phyloP scores from a whole-genome alignment of 2,888 invertebrate species.

The Bombylius major region DNA sequence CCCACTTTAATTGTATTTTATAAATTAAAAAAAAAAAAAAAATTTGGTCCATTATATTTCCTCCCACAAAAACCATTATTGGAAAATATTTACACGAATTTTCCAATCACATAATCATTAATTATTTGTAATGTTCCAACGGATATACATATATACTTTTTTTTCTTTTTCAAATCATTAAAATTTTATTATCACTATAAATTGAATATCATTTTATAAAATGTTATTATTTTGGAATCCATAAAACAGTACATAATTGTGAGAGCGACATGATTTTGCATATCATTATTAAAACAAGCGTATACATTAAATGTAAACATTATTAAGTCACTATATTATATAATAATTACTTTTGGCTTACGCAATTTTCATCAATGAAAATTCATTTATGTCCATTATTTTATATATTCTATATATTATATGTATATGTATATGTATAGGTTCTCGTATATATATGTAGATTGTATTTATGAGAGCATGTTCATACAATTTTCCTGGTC shows the following conservation, averaged over 20 bases:
- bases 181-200: neutral
- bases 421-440: neutral
- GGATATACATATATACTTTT: too few species aligned
- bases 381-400: neutral
- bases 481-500: constrained; percentile 7
- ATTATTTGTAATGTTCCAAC: too few species aligned
- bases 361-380: constrained; percentile 4
- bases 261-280: constrained; percentile 9
- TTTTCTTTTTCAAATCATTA: neutral
- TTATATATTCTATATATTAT: neutral
- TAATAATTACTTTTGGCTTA: constrained; percentile 10
- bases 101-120: too few species aligned
- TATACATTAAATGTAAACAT: constrained; percentile 2
- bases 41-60: too few species aligned
- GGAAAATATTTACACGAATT: neutral
- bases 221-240: neutral
- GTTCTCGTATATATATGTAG: neutral
- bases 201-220: neutral
- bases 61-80: too few species aligned
- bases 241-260: neutral
- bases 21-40: too few species aligned
- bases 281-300: neutral
- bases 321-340: constrained; percentile 3
- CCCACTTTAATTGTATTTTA: too few species aligned
- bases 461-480: neutral